Base-by-base conservation (phyloP, 2,888 invertebrate species). In the Brachypalpus laphriformis region DNA sequence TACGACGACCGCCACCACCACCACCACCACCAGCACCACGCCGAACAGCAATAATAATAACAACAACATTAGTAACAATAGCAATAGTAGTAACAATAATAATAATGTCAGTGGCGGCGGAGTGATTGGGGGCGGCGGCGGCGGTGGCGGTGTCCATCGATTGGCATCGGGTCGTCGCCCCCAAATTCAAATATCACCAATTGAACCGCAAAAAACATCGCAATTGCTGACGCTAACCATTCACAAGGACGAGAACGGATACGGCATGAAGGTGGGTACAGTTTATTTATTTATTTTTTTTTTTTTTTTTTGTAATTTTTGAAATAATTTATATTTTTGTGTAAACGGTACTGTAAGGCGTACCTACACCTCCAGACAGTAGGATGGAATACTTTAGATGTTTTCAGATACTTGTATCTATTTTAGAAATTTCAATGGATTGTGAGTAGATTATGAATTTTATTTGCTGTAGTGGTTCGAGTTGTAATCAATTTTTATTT, bases 201-300 rank as follows among this genome's bases (percentile, higher is more conserved):
- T 88, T 47, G 89, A 89, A 87, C 88, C 90, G 76, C 89, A 91
- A 87, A 91, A 91, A 89, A 89, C 90, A 78, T 91, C 91, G 86
- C 91, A 91, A 88, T 90, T 90, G 88, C 89, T 92, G 87, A 91
- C 90, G 59, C 88, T 92, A 74, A 92, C 92, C 57, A 92, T 92
- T 82, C 90, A 92, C 37, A 92, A 92, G 88, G 92, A 92, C 88
- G 90, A 90, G 28, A 91, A 91, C 87, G 92, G 92, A 81, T 92
- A 92, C 86, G 92, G 92, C 54, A 92, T 92, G 92, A 92, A 92
- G 91, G 92, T 92, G 66, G 87, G 89, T 87, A 9, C 5, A 3
- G 7, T 51, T 49, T 59, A 70, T 49, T 54, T 49, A 57, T 22
- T 51, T 34, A 25, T 31, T 51, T n/a, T 57, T 45, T 61, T 42